These are phyloP conservation scores for Drosophila atroscutellata DNA, from an alignment of 2,888 invertebrate species.

Conservation along the genomic window DNA sequence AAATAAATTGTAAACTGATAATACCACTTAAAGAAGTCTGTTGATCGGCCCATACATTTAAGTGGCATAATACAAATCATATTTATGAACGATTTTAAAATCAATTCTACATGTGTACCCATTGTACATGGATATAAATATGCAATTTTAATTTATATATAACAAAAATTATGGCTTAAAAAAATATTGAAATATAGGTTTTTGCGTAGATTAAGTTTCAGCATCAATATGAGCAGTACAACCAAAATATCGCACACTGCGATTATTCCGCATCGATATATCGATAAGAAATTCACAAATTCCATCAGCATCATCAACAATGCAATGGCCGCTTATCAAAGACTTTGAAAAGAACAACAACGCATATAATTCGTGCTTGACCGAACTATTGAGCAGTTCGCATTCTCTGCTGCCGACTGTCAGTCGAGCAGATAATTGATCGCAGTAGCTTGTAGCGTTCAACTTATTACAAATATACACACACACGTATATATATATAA, in stretches of 20 bases:
- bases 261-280: constrained; percentile 11
- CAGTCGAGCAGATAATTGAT: constrained; percentile 4
- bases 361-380: constrained; percentile 32
- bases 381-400: constrained; percentile 31
- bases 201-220: neutral
- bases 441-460: neutral
- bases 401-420: constrained; percentile 15
- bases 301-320: neutral
- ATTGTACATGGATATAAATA: neutral
- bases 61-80: neutral
- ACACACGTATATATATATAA: constrained; percentile 1
- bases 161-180: neutral
- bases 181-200: neutral
- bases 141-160: neutral
- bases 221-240: constrained; percentile 4
- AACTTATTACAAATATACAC: constrained; percentile 6
- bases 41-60: neutral
- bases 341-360: constrained; percentile 37
- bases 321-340: constrained; percentile 37
- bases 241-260: constrained; percentile 1
- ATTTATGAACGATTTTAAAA: neutral
- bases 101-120: neutral
- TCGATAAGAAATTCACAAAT: constrained; percentile 8
- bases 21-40: neutral
- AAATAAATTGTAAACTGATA: constrained; percentile 2